A percentile compares a stretch with the other conserved stretches of the same genome.
Evolutionary conservation across 2,113 vertebrate species (phyloP).

Genomic region (Grus americana): DNA sequence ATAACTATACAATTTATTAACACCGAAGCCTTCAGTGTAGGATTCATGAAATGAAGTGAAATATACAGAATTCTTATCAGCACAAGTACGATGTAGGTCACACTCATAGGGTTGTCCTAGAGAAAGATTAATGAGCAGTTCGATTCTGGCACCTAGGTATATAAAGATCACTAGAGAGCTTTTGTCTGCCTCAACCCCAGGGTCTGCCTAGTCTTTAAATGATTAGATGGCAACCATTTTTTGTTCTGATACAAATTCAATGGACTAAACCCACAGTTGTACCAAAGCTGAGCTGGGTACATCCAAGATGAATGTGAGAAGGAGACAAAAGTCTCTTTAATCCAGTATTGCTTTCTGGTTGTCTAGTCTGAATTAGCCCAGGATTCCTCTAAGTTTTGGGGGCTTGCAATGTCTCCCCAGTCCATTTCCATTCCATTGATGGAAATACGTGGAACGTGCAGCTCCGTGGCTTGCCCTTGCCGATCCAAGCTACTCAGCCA

Average conservation of each 20-base stretch:
- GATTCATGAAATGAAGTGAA: background rate
- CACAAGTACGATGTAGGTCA: slow-evolving; percentile 53
- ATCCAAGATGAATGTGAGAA: background rate
- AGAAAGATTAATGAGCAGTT: slow-evolving; percentile 51
- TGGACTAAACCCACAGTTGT: background rate
- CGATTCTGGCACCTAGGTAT: slow-evolving; percentile 19
- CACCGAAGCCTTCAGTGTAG: background rate
- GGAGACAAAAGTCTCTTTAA: slow-evolving; percentile 13
- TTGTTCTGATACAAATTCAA: slow-evolving; percentile 37
- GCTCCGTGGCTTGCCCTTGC: background rate
- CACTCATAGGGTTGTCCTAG: slow-evolving; percentile 8
- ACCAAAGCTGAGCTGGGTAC: background rate
- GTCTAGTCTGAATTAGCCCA: background rate
- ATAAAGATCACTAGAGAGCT: slow-evolving; percentile 49
- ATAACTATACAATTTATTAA: background rate
- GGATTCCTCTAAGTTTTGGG: background rate
- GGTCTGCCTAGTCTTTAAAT: slow-evolving; percentile 12
- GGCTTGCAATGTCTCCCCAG: background rate
- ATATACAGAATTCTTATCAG: slow-evolving; percentile 41
- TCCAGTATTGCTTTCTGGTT: background rate
- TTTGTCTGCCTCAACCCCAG: slow-evolving; percentile 31
- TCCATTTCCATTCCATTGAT: background rate
- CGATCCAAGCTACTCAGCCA: background rate
- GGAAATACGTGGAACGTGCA: background rate
- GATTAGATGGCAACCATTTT: slow-evolving; percentile 6